Evolutionary conservation across 2,797 vertebrate species (phyloP), one percentile per base, ranked within the genome.

Genomic region (Anabas testudineus): DNA sequence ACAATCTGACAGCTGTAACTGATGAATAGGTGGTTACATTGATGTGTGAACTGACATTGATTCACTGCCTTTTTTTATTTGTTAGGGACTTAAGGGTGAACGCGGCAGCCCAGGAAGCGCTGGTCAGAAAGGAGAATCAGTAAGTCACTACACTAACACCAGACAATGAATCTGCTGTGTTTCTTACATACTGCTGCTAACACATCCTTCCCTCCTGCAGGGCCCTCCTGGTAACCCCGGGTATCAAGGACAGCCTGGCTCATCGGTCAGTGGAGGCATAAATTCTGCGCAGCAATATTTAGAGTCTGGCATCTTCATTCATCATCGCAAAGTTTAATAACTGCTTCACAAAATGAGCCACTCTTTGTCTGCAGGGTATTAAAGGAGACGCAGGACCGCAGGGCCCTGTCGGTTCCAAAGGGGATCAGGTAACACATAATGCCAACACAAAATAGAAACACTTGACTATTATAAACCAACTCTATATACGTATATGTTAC

Each of bases 1-100:
- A 28, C 49, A 61, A 47, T 59, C 43, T 80, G 68, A 70, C 72
- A 67, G 42, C 28, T 64, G 67, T 48, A 62, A 67, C 59, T 36
- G 60, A 74, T 45, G 39, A 48, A 60, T 10, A 4, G 47, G 26
- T 49, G 41, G 30, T 62, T 60, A 56, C 42, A 48, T 1, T 55
- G 61, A 70, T 36, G 45, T 45, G 63, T 63, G 51, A 58, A 67
- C 56, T 30, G 41, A 64, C 48, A 54, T 54, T 76, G 53, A 76
- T 66, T 67, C 37, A 68, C 66, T 67, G 57, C 42, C n/a, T 24
- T 10, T 45, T n/a, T 57, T 77, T 82, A 51, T 90, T 70, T 70
- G 60, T 48, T 90, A 97, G 97, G 97, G 97, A 71, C 90, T 92
- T 81, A 99, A 99, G 89, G 96, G 96, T 0, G 97, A 98, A 61